Base-by-base conservation (phyloP, 1,140 invertebrate species). In the Heliothis subflexa region DNA sequence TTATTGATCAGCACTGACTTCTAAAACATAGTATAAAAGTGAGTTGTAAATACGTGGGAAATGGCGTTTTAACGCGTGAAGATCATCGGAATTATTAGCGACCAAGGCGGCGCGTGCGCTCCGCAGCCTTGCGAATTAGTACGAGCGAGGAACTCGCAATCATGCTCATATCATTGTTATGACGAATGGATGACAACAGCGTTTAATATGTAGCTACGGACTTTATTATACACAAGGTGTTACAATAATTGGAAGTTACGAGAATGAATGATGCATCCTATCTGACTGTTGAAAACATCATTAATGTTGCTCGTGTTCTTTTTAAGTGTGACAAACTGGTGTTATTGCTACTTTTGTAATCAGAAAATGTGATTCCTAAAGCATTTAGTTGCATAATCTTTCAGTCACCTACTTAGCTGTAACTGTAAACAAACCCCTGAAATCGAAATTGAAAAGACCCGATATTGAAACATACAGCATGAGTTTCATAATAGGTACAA, bases 101-200 rank as follows among this genome's bases (percentile, higher is more conserved):
- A 78, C 86, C 90, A 93, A 93, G 90, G 91, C 81, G 85, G 83
- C 87, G 86, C 91, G 91, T 92, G 92, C 82, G 71, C 68, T 45
- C 50, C 66, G 68, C 85, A 91, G 80, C 92, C 92, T 92, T 92
- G 91, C 83, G 81, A 87, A 90, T 91, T 90, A 89, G 88, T 80
- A 62, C 71, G 62, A 72, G 66, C 81, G 57, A 74, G 77, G 81
- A 80, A 78, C 76, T 76, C 78, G 79, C 88, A 85, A 87, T 88
- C 82, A 85, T 82, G 74, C 78, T 81, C 79, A 79, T 85, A 81
- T 76, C 57, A 79, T 81, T 82, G 78, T 78, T 75, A 78, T 81
- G 76, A 81, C 62, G 76, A 64, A 76, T 81, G 55, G 25, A 78
- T 71, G 76, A 81, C 79, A 78, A n/a, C 52, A 70, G 21, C 50